Evolutionary conservation across 2,797 vertebrate species (phyloP).

Genomic region (Pangasius djambal): DNA sequence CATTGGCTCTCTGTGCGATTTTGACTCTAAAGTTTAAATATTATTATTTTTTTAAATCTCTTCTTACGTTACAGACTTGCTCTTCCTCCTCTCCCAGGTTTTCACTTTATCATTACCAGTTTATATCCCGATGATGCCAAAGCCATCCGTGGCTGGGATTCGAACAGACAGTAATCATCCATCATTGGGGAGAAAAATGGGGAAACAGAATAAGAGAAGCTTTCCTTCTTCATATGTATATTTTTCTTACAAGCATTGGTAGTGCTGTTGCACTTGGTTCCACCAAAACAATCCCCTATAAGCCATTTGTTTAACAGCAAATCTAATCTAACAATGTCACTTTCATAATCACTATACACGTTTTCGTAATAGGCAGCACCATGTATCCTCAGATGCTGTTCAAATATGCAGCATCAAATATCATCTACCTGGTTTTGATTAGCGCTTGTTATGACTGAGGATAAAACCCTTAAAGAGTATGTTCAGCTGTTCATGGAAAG

Average conservation of each 20-base stretch:
- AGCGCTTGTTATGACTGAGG: slow-evolving; percentile 67
- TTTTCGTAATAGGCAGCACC: too few relatives aligned
- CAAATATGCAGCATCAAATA: slow-evolving; percentile 65
- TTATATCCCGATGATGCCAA: background rate
- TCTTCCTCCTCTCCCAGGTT: background rate
- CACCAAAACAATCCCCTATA: background rate
- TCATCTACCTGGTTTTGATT: slow-evolving; percentile 75
- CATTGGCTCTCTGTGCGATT: background rate
- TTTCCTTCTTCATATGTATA: background rate
- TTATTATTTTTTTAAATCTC: background rate
- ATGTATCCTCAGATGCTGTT: too few relatives aligned
- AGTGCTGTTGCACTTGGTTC: background rate
- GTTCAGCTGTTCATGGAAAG: slow-evolving; percentile 64
- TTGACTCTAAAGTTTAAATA: background rate
- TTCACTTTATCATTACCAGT: background rate
- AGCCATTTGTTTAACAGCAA: background rate
- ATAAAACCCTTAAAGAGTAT: slow-evolving; percentile 63
- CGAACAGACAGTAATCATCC: background rate
- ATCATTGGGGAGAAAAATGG: background rate
- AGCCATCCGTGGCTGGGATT: background rate
- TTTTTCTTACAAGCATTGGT: background rate
- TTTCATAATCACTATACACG: background rate
- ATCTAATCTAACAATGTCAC: background rate
- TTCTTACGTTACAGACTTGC: background rate
- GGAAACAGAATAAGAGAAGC: background rate